A percentile compares a stretch with the other conserved stretches of the same genome.
Conservation (phyloP, 2,797 vertebrate genomes). For the Lepus townsendii region DNA sequence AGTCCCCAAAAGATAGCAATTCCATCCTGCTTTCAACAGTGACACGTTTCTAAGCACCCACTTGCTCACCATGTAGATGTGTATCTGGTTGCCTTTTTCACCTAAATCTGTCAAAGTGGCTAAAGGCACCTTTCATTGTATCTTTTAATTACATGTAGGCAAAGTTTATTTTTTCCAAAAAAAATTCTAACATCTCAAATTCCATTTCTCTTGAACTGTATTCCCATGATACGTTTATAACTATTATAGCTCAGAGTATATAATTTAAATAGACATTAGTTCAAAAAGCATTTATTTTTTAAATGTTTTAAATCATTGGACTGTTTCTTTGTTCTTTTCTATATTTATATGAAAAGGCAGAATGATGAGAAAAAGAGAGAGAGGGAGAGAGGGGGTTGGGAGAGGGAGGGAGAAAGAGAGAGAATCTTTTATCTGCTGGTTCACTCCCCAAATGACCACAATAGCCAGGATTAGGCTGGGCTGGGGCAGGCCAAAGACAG, state of each 20-base stretch:
- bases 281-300: background rate
- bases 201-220: background rate
- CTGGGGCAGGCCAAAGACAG: too few relatives aligned
- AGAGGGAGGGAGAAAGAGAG: too few relatives aligned
- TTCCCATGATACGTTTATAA: background rate
- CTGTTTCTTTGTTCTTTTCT: too few relatives aligned
- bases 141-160: background rate
- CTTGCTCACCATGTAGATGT: background rate
- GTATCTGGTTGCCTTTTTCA: constrained; percentile 27
- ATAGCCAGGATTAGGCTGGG: too few relatives aligned
- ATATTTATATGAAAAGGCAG: too few relatives aligned
- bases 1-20: background rate
- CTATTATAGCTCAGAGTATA: background rate
- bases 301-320: background rate
- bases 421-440: too few relatives aligned
- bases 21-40: constrained; percentile 21
- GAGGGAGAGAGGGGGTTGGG: too few relatives aligned
- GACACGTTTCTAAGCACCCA: background rate
- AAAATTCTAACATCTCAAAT: background rate
- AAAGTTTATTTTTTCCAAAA: background rate
- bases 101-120: background rate
- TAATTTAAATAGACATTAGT: constrained; percentile 4
- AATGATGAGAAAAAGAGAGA: too few relatives aligned
- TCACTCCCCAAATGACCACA: too few relatives aligned
- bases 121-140: background rate